phyloP scores from a whole-genome alignment of 2,797 vertebrate species.

The Bovichtus variegatus region DNA sequence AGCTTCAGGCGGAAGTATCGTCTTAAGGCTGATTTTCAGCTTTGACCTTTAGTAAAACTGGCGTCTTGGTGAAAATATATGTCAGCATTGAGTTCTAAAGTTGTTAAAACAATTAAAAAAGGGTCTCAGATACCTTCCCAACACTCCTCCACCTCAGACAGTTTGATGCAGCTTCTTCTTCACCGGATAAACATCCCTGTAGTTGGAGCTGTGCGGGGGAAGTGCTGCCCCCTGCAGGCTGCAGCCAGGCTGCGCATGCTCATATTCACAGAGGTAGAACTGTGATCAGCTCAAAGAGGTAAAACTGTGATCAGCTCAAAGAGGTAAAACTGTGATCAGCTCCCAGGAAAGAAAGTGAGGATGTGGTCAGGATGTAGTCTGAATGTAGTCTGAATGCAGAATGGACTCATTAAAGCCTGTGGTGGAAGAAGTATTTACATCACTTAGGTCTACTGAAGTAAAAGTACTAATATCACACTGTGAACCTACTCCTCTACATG shows the following conservation, averaged over 20 bases:
- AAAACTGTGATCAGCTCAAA: too few species aligned
- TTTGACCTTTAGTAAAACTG: background rate
- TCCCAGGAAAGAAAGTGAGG: too few species aligned
- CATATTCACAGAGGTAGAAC: background rate
- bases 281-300: too few species aligned
- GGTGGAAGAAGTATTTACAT: too few species aligned
- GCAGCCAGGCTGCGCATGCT: background rate
- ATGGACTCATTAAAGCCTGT: background rate
- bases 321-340: too few species aligned
- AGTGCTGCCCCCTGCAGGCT: conserved; percentile 40
- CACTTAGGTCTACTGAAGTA: too few species aligned
- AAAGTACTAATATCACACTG: too few species aligned
- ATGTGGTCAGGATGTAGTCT: too few species aligned
- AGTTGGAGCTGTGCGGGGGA: too few species aligned
- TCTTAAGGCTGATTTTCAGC: too few species aligned
- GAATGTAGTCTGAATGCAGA: background rate
- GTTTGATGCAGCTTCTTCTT: conserved; percentile 31
- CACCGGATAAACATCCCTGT: background rate
- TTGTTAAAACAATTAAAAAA: background rate
- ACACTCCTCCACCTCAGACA: background rate
- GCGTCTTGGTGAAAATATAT: background rate
- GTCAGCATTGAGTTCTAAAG: fast-evolving
- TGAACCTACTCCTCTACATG: too few species aligned
- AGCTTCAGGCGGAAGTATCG: background rate
- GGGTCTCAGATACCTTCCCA: background rate